phyloP scores from a whole-genome alignment of 2,888 invertebrate genomes.

The Synergus gifuensis region DNA sequence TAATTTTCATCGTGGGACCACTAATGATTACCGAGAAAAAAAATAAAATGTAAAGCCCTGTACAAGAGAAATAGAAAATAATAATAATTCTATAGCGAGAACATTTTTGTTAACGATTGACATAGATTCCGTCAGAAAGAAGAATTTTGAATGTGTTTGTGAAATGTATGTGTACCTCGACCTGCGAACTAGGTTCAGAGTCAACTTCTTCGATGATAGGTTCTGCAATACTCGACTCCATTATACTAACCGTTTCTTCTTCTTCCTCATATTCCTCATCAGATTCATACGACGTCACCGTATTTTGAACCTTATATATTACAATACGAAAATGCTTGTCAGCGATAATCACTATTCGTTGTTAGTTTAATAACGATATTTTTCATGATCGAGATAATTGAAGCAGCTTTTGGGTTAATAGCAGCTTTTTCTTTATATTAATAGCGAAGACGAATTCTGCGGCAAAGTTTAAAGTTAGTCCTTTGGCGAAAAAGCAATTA shows the following conservation, averaged over 20 bases:
- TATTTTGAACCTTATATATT: slow-evolving; percentile 46
- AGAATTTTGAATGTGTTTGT: slow-evolving; percentile 20
- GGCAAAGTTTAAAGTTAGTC: slow-evolving; percentile 4
- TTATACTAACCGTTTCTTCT: slow-evolving; percentile 69
- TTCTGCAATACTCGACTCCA: slow-evolving; percentile 69
- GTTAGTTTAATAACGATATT: slow-evolving; percentile 2
- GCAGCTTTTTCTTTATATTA: background rate
- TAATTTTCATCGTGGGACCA: no score
- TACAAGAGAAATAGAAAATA: no score
- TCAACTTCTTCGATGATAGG: slow-evolving; percentile 66
- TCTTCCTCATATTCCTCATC: slow-evolving; percentile 60
- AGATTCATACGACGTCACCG: slow-evolving; percentile 48
- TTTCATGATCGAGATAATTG: background rate
- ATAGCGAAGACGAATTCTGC: slow-evolving; percentile 12
- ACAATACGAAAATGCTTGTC: slow-evolving; percentile 40
- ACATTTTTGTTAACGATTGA: no score
- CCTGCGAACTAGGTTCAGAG: slow-evolving; percentile 62
- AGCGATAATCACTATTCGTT: slow-evolving; percentile 2
- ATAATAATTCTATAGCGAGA: no score
- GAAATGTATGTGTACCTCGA: slow-evolving; percentile 68
- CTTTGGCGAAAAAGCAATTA: slow-evolving; percentile 43
- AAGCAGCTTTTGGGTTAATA: slow-evolving; percentile 33
- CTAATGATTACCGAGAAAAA: no score
- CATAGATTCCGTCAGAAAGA: background rate
- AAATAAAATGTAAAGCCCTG: no score